Evolutionary conservation across 2,888 invertebrate species (phyloP).

Genomic region (Lasioglossum villosulum): DNA sequence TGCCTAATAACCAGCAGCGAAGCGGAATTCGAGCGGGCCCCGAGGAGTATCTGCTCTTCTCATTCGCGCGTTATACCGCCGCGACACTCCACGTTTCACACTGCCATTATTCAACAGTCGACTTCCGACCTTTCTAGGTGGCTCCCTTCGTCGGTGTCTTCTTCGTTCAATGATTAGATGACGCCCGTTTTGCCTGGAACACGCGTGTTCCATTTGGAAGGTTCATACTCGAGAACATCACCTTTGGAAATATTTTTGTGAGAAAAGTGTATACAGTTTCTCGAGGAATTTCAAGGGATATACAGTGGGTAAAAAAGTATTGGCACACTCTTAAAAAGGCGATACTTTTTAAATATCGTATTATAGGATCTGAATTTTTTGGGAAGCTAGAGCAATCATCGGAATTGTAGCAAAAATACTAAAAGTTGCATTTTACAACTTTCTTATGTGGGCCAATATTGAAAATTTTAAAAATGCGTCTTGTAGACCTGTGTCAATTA

Average conservation of each 20-base stretch:
- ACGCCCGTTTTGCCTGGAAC: background rate
- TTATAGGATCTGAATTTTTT: no score
- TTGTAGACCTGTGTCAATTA: no score
- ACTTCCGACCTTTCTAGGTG: constrained; percentile 7
- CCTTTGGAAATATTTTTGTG: background rate
- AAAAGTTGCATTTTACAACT: no score
- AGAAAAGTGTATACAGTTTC: background rate
- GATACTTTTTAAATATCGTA: no score
- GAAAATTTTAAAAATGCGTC: no score
- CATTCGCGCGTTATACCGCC: constrained; percentile 56
- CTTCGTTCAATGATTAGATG: background rate
- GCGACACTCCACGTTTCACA: constrained; percentile 25
- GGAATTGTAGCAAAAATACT: no score
- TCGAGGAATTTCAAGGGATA: background rate
- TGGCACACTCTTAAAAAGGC: no score
- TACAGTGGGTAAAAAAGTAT: no score
- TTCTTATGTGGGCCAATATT: no score
- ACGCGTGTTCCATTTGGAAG: background rate
- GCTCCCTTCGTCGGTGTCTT: background rate
- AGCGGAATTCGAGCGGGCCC: constrained; percentile 72
- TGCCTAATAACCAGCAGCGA: constrained; percentile 78
- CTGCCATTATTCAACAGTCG: constrained; percentile 7
- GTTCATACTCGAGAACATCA: background rate
- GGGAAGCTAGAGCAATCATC: no score
- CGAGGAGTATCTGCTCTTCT: constrained; percentile 53